phyloP scores from a whole-genome alignment of 2,113 vertebrate genomes.

The Hemichromis elongatus region DNA sequence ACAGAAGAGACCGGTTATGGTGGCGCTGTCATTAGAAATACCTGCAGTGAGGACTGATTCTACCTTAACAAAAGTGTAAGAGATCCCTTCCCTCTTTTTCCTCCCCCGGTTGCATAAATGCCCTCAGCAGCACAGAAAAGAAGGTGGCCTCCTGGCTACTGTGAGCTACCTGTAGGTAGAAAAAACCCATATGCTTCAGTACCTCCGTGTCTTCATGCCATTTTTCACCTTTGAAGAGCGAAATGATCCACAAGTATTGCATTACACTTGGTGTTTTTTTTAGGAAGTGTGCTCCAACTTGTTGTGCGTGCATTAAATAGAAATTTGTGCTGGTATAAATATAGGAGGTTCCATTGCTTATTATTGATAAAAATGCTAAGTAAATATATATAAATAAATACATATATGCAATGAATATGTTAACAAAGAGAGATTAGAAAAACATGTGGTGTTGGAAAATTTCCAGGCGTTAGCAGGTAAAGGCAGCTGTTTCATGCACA shows the following conservation, averaged over 20 bases:
- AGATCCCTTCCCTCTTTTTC: slow-evolving; percentile 17
- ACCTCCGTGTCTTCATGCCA: not conserved
- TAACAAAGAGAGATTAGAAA: not conserved
- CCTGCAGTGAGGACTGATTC: slow-evolving; percentile 43
- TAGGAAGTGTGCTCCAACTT: not conserved
- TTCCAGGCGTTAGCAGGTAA: not conserved
- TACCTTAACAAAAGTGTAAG: slow-evolving; percentile 36
- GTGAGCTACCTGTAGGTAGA: slow-evolving; percentile 41
- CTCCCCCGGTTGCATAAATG: slow-evolving; percentile 25
- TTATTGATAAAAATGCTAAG: not conserved
- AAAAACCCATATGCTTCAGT: slow-evolving; percentile 43
- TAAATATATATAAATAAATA: not conserved
- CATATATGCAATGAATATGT: not conserved
- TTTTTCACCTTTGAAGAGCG: slow-evolving; percentile 44
- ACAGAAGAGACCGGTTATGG: slow-evolving; percentile 21
- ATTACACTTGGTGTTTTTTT: slow-evolving; percentile 35
- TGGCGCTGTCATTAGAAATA: slow-evolving; percentile 36
- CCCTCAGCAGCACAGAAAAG: slow-evolving; percentile 12
- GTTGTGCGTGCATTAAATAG: not conserved
- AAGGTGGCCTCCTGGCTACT: slow-evolving; percentile 25
- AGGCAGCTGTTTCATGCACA: slow-evolving; percentile 11
- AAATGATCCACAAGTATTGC: slow-evolving; percentile 22
- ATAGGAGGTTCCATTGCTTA: not conserved
- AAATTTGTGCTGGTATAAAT: not conserved
- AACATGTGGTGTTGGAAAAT: not conserved